phyloP scores from a whole-genome alignment of 2,113 vertebrate species.

The Pygoscelis antarcticus region DNA sequence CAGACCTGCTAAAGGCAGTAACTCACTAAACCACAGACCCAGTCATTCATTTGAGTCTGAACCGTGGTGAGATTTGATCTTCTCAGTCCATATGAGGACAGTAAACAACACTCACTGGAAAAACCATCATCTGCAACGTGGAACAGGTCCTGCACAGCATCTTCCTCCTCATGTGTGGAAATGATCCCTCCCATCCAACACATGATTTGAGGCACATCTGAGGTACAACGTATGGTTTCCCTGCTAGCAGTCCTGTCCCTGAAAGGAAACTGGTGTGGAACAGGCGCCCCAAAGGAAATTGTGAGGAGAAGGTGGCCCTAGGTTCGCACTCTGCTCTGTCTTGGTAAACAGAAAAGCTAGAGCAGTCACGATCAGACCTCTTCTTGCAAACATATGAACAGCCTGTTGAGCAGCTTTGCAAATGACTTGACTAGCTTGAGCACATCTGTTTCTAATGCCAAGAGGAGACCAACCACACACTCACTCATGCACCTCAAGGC shows the following conservation, averaged over 20 bases:
- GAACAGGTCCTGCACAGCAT: not conserved
- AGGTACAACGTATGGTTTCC: not conserved
- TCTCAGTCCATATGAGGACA: not conserved
- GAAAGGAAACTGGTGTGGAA: not conserved
- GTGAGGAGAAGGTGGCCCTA: not conserved
- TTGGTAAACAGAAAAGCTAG: not conserved
- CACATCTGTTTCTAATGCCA: not conserved
- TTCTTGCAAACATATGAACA: not conserved
- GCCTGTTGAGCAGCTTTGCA: not conserved
- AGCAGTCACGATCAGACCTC: not conserved
- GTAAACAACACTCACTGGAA: not conserved
- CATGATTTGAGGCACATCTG: not conserved
- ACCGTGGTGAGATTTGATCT: not conserved
- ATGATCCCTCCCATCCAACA: not conserved
- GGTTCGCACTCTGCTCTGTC: not conserved
- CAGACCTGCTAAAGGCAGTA: not conserved
- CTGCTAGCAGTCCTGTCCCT: not conserved
- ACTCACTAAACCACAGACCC: not conserved
- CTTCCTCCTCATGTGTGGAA: not conserved
- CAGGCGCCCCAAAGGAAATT: not conserved
- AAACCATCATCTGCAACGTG: not conserved
- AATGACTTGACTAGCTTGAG: not conserved
- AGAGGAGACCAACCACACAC: not conserved
- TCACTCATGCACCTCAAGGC: not conserved
- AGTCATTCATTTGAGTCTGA: not conserved